Percentiles rank a stretch among this genome's conserved stretches.
Conservation (phyloP, 2,797 vertebrate species). For the Paedocypris micromegethes region DNA sequence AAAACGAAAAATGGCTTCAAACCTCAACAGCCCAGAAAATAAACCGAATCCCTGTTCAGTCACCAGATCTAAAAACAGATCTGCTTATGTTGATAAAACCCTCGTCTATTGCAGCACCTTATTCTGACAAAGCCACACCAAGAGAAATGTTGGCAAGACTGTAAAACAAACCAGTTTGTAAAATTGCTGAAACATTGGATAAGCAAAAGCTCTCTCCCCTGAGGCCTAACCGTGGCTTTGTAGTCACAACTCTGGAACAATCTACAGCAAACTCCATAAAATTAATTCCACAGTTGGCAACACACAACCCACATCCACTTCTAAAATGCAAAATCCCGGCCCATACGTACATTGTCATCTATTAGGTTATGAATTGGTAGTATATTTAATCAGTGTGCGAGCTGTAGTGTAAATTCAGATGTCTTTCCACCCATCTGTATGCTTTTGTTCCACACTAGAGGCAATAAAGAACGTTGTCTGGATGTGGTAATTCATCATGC, state of each 20-base stretch:
- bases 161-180: slow-evolving; percentile 13
- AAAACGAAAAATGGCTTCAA: no score
- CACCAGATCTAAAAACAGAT: slow-evolving; percentile 11
- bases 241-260: slow-evolving; percentile 22
- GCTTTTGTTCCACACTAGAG: slow-evolving; percentile 28
- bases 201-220: slow-evolving; percentile 16
- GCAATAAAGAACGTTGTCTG: slow-evolving; percentile 36
- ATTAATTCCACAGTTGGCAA: slow-evolving; percentile 30
- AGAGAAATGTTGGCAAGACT: slow-evolving; percentile 13
- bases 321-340: slow-evolving; percentile 22
- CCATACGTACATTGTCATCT: slow-evolving; percentile 9
- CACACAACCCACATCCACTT: slow-evolving; percentile 32
- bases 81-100: slow-evolving; percentile 23
- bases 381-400: slow-evolving; percentile 16
- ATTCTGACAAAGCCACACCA: slow-evolving; percentile 19
- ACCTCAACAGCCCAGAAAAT: neutral
- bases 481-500: slow-evolving; percentile 35
- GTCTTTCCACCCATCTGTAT: slow-evolving; percentile 15
- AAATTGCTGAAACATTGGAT: slow-evolving; percentile 24
- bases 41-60: slow-evolving; percentile 13
- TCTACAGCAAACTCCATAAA: slow-evolving; percentile 18
- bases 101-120: slow-evolving; percentile 13
- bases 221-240: slow-evolving; percentile 17
- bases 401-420: slow-evolving; percentile 34
- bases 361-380: slow-evolving; percentile 33